A percentile compares a stretch with the other conserved stretches of the same genome.
phyloP scores from a whole-genome alignment of 2,797 vertebrate species.

The Glossophaga mutica region DNA sequence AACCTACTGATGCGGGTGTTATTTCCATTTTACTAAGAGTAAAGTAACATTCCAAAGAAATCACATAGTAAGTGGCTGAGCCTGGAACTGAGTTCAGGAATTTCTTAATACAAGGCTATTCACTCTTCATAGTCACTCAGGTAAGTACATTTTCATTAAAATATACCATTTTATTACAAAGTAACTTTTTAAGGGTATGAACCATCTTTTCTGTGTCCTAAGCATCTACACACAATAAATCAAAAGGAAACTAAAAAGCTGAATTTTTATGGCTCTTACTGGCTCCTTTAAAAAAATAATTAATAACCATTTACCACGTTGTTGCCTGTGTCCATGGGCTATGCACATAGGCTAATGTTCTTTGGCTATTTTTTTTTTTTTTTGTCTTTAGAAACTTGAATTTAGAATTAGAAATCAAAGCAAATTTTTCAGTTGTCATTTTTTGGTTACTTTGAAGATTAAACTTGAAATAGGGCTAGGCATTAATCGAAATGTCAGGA shows the following conservation, averaged over 20 bases:
- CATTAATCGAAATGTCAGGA: not conserved
- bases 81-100: not conserved
- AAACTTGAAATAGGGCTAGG: not conserved
- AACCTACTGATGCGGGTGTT: not conserved
- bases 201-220: not conserved
- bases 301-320: not conserved
- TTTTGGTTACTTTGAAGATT: not conserved
- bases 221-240: not conserved
- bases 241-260: not conserved
- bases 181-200: not conserved
- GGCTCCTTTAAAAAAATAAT: not conserved
- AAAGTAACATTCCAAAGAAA: not conserved
- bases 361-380: not conserved
- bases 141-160: not conserved
- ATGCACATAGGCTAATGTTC: not conserved
- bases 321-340: not conserved
- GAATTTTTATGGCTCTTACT: not conserved
- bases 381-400: not conserved
- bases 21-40: constrained; percentile 8
- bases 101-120: not conserved
- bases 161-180: constrained; percentile 2
- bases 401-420: constrained; percentile 36
- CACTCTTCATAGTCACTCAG: not conserved
- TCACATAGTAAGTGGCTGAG: not conserved
- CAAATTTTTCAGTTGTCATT: not conserved